Base-by-base conservation (phyloP, 2,113 vertebrate genomes). In the Acrocephalus arundinaceus region DNA sequence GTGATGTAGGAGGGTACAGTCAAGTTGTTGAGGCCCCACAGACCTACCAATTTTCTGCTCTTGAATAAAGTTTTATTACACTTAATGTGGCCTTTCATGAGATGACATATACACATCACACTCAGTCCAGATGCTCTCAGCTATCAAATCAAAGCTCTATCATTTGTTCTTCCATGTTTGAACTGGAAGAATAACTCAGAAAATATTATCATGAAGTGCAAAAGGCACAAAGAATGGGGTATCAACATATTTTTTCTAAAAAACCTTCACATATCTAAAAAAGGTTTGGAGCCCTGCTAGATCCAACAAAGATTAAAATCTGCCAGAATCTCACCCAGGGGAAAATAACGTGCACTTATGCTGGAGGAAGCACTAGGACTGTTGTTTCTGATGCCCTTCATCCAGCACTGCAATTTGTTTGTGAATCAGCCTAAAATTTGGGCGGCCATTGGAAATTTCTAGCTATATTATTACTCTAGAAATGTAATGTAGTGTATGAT, bases 391-490 rank as follows among this genome's bases (percentile, higher is more conserved):
- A 66, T 72, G 62, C 12, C 33, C 70, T 90, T 87, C 66, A 76
- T 54, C n/a, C 58, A 87, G 76, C 61, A 76, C 41, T 58, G 46
- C 55, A 84, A 93, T 95, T 71, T 94, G 33, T 85, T 81, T 74
- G 68, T 51, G 67, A 80, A 92, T 88, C 67, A 80, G 41, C 18
- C 68, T 94, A 94, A 95, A 89, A 90, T 93, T 45, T 84, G 30
- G 51, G 84, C 63, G 10, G 11, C 37, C 22, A 11, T 45, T 87
- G 45, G 41, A 94, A 90, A 81, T 92, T 78, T 89, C 48, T 61
- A 37, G 30, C 43, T 61, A 6, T 91, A 57, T 59, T 81, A 59
- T 89, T 81, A 78, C 30, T 91, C 15, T 13, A 81, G 45, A 92
- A 89, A 81, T 68, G 28, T 41, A 81, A 48, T 59, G n/a, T 75